Evolutionary conservation across 2,888 invertebrate species (phyloP), one percentile per base, ranked within the genome.

Genomic region (Trichopria drosophilae): DNA sequence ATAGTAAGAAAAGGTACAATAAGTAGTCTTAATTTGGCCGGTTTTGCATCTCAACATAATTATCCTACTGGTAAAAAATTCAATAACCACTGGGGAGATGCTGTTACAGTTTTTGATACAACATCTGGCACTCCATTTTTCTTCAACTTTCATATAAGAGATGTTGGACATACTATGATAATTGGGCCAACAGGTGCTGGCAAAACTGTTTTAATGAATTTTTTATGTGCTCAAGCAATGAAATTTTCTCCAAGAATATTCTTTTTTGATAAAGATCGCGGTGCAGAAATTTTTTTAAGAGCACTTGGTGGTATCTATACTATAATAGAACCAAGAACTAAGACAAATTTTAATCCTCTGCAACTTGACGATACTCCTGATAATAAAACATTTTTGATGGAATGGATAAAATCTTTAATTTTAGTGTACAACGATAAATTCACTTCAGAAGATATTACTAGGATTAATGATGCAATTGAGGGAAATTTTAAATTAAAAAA

Each of bases 171-270:
- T 29, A 47, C 46, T 31, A 39, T 20, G 20, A 47, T 47, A 31
- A 39, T 47, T 35, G 41, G 41, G 20, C 41, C 49, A 49, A 35
- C 49, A 35, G 42, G 42, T 35, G 35, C 49, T 41, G 49, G 49
- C 28, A 49, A 49, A 28, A 49, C 49, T 34, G 49, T 49, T 26
- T 35, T 49, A 35, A 49, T 42, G 42, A 49, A 49, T 49, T 49
- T 49, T 28, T 22, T 49, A 28, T 41, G 41, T 49, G 41, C 49
- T 32, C 41, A 49, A 42, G 49, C 49, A n/a, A 34, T 28, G 35
- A 49, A 49, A 29, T 49, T 41, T 49, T 3, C 24, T 24, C 35
- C 35, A 34, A 41, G 41, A 29, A 16, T 49, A 35, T 49, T 49
- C 35, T 49, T 41, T 49, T 42, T 49, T 42, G 41, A 41, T 32